Evolutionary conservation across 2,797 vertebrate genomes (phyloP).

Genomic region (Apodemus agrarius): DNA sequence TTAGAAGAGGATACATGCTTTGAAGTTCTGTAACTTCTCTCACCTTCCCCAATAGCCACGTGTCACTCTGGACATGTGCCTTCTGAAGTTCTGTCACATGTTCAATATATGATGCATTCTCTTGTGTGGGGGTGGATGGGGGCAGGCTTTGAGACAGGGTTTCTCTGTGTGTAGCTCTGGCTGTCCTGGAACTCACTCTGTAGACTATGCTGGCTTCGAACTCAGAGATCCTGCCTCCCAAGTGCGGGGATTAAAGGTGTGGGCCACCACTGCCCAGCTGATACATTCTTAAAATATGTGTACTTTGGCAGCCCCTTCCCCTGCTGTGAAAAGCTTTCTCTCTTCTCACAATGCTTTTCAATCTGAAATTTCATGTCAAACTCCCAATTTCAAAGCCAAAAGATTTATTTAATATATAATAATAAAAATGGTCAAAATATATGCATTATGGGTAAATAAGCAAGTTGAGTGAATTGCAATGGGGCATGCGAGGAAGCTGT

Average conservation of each 20-base stretch:
- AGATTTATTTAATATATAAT: neutral
- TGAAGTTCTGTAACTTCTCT: neutral
- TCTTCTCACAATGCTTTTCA: neutral
- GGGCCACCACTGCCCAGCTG: too few species aligned
- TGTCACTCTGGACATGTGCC: neutral
- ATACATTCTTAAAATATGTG: neutral
- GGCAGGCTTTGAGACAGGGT: too few species aligned
- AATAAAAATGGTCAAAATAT: neutral
- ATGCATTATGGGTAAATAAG: neutral
- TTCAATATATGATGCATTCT: neutral
- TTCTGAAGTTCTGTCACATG: neutral
- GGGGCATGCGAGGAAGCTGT: neutral
- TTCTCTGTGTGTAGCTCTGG: too few species aligned
- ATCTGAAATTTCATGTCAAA: neutral
- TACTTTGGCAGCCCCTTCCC: neutral
- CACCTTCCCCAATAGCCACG: neutral
- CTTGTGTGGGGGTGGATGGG: too few species aligned
- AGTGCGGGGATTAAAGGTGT: too few species aligned
- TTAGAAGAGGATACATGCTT: neutral
- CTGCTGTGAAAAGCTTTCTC: neutral
- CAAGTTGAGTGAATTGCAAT: neutral
- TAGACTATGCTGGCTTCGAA: too few species aligned
- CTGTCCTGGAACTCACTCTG: too few species aligned
- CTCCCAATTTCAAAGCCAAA: neutral
- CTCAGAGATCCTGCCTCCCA: too few species aligned